These are phyloP conservation scores for Lepisosteus osseus DNA, from an alignment of 2,113 vertebrate genomes.

Conservation along the genomic window DNA sequence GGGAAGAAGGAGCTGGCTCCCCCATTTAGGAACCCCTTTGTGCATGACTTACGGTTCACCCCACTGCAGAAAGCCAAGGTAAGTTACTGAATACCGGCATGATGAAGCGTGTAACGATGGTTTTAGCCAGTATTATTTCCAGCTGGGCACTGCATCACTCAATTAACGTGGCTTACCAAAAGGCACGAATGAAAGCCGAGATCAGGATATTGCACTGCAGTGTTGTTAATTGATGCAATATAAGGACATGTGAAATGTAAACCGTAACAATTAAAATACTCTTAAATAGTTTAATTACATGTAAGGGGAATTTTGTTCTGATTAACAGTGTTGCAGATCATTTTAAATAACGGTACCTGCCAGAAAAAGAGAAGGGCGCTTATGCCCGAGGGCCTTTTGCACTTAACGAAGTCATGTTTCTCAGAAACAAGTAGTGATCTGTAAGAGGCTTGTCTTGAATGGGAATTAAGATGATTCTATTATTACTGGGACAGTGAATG, in stretches of 20 bases:
- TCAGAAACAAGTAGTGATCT: neutral
- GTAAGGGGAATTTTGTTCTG: neutral
- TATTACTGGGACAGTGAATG: too few species aligned
- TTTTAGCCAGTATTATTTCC: too few species aligned
- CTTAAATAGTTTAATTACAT: neutral
- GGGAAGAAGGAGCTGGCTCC: constrained; percentile 71
- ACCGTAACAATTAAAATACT: neutral
- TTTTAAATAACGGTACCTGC: neutral
- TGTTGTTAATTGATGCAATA: too few species aligned
- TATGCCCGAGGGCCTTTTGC: neutral
- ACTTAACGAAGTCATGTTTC: neutral
- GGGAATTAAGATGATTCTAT: too few species aligned
- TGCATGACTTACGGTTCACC: constrained; percentile 78
- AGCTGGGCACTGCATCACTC: neutral
- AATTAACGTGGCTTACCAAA: too few species aligned
- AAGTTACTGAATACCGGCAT: constrained; percentile 27
- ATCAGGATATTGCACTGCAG: too few species aligned
- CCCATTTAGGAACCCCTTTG: constrained; percentile 83
- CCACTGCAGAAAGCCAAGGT: constrained; percentile 82
- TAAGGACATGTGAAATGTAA: too few species aligned
- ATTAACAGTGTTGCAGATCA: neutral
- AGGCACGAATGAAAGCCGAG: too few species aligned
- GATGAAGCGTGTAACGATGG: too few species aligned
- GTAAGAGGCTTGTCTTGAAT: neutral
- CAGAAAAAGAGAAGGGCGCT: neutral